These are phyloP conservation scores for Oligia fasciuncula DNA, from an alignment of 2,888 invertebrate species.

Conservation along the genomic window DNA sequence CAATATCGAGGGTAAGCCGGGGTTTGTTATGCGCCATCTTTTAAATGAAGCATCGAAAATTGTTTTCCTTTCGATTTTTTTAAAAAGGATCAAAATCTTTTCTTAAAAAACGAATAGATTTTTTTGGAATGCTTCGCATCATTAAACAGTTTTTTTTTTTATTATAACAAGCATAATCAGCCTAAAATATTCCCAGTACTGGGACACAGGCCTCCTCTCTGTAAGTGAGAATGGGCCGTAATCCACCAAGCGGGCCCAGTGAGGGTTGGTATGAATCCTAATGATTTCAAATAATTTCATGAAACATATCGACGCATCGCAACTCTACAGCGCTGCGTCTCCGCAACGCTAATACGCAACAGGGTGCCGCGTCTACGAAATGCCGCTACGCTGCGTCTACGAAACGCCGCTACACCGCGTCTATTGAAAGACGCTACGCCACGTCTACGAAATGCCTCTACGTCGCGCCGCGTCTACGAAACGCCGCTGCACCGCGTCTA, in stretches of 20 bases:
- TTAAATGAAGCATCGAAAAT: conserved; percentile 57
- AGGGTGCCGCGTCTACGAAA: neutral
- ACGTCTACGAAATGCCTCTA: neutral
- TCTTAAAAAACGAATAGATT: conserved; percentile 2
- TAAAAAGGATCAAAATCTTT: neutral
- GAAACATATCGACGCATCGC: neutral
- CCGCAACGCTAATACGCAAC: neutral
- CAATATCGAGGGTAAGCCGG: conserved; percentile 64
- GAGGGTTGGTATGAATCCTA: neutral
- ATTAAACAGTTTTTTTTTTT: neutral
- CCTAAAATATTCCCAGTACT: too few species aligned
- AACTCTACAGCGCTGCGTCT: neutral
- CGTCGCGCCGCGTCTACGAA: too few species aligned
- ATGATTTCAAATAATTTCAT: neutral
- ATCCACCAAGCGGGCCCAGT: too few species aligned
- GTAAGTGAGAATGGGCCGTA: too few species aligned
- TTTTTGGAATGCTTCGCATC: neutral
- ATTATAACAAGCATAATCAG: too few species aligned
- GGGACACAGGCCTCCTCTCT: too few species aligned
- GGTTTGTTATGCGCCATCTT: conserved; percentile 60
- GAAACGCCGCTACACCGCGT: neutral
- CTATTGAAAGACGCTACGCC: neutral
- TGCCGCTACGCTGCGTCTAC: neutral
- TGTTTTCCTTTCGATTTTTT: neutral
- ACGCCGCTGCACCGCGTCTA: neutral